A percentile compares a stretch with the other conserved stretches of the same genome.
These are phyloP conservation scores for Nasonovia ribisnigri DNA, from an alignment of 2,888 invertebrate genomes.

Conservation along the genomic window DNA sequence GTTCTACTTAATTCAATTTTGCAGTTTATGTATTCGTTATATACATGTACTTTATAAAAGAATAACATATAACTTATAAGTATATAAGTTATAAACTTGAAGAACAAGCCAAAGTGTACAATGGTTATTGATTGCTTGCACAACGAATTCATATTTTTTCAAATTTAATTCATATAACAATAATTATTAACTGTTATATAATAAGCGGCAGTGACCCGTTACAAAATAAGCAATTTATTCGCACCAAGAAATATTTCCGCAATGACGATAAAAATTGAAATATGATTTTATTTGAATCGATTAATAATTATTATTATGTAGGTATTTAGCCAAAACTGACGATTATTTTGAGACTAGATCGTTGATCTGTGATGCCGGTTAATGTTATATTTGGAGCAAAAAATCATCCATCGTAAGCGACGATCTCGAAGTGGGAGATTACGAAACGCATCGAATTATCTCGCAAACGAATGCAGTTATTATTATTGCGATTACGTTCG, in stretches of 20 bases:
- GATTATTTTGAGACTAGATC: neutral
- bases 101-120: neutral
- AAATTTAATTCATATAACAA: conserved; percentile 22
- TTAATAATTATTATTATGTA: neutral
- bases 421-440: conserved; percentile 38
- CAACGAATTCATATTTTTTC: neutral
- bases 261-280: neutral
- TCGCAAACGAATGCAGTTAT: neutral
- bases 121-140: neutral
- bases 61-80: neutral
- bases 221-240: conserved; percentile 17
- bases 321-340: neutral
- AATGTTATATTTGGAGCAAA: conserved; percentile 10
- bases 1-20: neutral
- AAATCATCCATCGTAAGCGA: neutral
- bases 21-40: neutral
- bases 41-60: no score
- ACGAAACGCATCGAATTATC: neutral
- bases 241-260: conserved; percentile 6
- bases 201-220: neutral
- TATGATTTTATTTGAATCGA: conserved; percentile 39
- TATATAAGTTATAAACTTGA: neutral
- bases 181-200: conserved; percentile 19
- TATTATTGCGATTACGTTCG: neutral
- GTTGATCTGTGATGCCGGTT: conserved; percentile 59